These are phyloP conservation scores for Podarcis muralis DNA, from an alignment of 2,113 vertebrate species.

Conservation along the genomic window DNA sequence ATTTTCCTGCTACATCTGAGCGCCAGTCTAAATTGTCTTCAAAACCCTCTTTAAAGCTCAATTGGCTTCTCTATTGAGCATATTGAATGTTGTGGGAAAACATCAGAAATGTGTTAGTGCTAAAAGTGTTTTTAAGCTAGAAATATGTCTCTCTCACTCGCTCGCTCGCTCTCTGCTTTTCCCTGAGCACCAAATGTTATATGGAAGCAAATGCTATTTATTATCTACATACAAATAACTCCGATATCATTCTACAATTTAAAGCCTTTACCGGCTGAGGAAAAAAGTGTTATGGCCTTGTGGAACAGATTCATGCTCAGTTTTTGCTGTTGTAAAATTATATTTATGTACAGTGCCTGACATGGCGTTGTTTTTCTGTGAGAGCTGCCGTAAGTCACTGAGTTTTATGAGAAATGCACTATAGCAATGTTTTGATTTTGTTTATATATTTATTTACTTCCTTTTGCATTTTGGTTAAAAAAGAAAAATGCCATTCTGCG, in stretches of 20 bases:
- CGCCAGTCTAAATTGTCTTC: not conserved
- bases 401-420: slow-evolving; percentile 20
- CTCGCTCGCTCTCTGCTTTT: not conserved
- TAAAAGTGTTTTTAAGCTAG: slow-evolving; percentile 3
- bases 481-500: not conserved
- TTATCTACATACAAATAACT: slow-evolving; percentile 36
- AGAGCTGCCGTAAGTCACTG: slow-evolving; percentile 16
- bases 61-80: slow-evolving; percentile 23
- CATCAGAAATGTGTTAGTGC: slow-evolving; percentile 13
- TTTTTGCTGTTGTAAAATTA: slow-evolving; percentile 38
- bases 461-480: slow-evolving; percentile 5
- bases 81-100: not conserved
- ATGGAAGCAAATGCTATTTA: slow-evolving; percentile 29
- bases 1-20: slow-evolving; percentile 7
- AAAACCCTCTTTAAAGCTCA: slow-evolving; percentile 47
- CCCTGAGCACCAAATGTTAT: slow-evolving; percentile 12
- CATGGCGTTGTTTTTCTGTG: slow-evolving; percentile 19
- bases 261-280: slow-evolving; percentile 24
- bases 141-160: not conserved
- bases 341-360: slow-evolving; percentile 25
- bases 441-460: slow-evolving; percentile 4
- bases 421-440: slow-evolving; percentile 27
- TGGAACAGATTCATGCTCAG: slow-evolving; percentile 24
- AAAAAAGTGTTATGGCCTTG: not conserved
- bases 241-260: slow-evolving; percentile 26